Evolutionary conservation across 2,113 vertebrate genomes (phyloP).

Genomic region (Galbula dea): DNA sequence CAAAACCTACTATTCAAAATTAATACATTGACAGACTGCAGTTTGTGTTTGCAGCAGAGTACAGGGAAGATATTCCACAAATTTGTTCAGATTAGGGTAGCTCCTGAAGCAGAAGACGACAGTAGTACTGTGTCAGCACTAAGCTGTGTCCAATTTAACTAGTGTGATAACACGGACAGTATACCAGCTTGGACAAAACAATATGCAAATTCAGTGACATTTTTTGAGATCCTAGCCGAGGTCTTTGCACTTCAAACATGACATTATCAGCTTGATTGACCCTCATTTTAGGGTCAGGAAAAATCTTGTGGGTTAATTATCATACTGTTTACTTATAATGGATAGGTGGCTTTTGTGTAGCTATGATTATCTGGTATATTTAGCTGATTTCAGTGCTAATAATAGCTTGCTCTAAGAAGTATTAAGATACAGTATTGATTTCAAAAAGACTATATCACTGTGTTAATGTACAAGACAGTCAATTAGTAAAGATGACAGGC

Average conservation of each 20-base stretch:
- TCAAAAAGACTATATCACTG: neutral
- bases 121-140: neutral
- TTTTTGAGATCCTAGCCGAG: neutral
- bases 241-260: neutral
- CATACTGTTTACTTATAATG: neutral
- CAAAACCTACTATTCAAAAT: neutral
- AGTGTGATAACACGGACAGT: neutral
- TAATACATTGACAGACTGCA: neutral
- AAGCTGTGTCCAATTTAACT: neutral
- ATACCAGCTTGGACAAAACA: neutral
- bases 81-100: neutral
- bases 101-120: neutral
- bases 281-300: neutral
- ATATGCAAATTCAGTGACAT: neutral
- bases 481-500: slow-evolving; percentile 20
- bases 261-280: neutral
- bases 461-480: neutral
- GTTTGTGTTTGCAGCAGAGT: neutral
- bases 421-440: neutral
- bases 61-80: neutral
- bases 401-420: neutral
- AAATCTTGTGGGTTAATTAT: slow-evolving; percentile 2
- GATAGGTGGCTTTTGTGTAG: neutral
- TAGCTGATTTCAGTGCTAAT: neutral
- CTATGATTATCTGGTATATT: neutral